Conservation (phyloP, 2,888 invertebrate genomes). For the Ypsolopha sequella region DNA sequence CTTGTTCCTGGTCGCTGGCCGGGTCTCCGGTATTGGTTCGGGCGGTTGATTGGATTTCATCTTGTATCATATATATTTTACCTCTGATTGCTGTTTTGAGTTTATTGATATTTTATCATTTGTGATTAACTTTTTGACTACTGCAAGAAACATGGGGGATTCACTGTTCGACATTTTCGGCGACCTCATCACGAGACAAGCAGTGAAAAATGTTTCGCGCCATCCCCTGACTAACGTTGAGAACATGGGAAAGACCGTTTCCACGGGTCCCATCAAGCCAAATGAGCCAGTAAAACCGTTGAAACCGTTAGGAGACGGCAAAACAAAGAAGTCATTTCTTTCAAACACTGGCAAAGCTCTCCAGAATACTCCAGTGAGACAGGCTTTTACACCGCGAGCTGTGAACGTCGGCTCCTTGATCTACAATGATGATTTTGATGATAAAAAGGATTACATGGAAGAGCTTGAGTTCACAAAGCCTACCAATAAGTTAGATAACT, state of each 20-base stretch:
- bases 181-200: conserved; percentile 36
- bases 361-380: conserved; percentile 40
- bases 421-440: conserved; percentile 46
- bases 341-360: conserved; percentile 48
- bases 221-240: conserved; percentile 50
- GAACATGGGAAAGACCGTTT: conserved; percentile 42
- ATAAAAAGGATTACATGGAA: conserved; percentile 24
- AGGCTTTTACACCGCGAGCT: conserved; percentile 40
- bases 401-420: conserved; percentile 44
- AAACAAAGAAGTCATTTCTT: conserved; percentile 47
- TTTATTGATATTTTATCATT: too few species aligned
- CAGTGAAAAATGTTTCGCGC: conserved; percentile 42
- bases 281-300: conserved; percentile 45
- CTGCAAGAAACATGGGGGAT: conserved; percentile 32
- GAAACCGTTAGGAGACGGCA: conserved; percentile 7
- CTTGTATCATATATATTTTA: too few species aligned
- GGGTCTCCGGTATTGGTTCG: too few species aligned
- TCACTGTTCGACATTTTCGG: conserved; percentile 53
- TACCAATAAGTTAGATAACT: conserved; percentile 36
- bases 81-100: too few species aligned
- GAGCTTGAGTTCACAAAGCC: conserved; percentile 51
- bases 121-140: too few species aligned
- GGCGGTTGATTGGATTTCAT: too few species aligned
- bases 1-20: too few species aligned
- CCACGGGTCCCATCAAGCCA: conserved; percentile 41